Conservation (phyloP, 2,113 vertebrate genomes). For the Gambusia affinis region DNA sequence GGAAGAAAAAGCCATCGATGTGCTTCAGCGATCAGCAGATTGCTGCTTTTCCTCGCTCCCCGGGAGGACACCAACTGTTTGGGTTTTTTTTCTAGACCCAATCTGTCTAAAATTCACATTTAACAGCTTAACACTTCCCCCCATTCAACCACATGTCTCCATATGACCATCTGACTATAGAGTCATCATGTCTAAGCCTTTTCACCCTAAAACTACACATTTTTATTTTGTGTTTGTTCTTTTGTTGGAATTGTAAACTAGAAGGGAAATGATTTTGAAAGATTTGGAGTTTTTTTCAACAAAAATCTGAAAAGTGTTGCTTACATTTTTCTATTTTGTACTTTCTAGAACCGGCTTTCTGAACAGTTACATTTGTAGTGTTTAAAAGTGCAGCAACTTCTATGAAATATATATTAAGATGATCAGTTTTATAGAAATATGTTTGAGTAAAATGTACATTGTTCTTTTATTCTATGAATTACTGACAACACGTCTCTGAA, state of each 20-base stretch:
- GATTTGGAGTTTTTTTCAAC: too few relatives aligned
- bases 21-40: conserved; percentile 45
- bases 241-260: neutral
- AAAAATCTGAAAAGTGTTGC: neutral
- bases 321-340: neutral
- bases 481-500: too few relatives aligned
- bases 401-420: too few relatives aligned
- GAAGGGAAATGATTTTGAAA: neutral
- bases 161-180: neutral
- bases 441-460: too few relatives aligned
- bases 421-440: too few relatives aligned
- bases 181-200: conserved; percentile 17
- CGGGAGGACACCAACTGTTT: conserved; percentile 58
- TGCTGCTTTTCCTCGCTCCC: conserved; percentile 40
- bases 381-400: too few relatives aligned
- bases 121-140: conserved; percentile 8
- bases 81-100: neutral
- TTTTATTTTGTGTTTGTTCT: neutral
- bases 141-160: neutral
- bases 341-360: neutral
- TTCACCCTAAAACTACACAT: too few relatives aligned
- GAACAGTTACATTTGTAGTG: neutral
- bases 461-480: too few relatives aligned
- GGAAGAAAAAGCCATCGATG: conserved; percentile 14
- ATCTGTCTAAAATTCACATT: neutral